Conservation (phyloP, 2,797 vertebrate species). For the Molossus alvarezi region DNA sequence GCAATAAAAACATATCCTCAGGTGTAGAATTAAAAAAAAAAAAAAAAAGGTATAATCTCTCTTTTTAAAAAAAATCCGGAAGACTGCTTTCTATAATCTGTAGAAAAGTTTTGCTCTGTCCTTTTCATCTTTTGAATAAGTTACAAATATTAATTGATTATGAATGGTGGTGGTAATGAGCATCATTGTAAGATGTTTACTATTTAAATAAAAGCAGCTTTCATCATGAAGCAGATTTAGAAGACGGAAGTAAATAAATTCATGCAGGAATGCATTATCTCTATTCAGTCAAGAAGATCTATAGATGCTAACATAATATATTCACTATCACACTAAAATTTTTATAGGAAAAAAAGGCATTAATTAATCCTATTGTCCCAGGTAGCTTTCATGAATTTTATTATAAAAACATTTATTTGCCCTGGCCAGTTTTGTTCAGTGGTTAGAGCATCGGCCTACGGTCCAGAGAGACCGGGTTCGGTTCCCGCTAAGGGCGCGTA, state of each 20-base stretch:
- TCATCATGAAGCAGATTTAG: conserved; percentile 21
- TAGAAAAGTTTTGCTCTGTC: not conserved
- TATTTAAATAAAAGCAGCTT: conserved; percentile 24
- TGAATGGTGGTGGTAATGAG: not conserved
- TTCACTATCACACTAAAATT: not conserved
- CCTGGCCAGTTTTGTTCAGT: no score
- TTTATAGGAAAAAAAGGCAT: not conserved
- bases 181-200: not conserved
- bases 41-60: not conserved
- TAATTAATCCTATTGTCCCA: conserved; percentile 8
- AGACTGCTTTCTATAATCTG: not conserved
- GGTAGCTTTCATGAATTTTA: not conserved
- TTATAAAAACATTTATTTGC: not conserved
- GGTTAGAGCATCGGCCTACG: no score
- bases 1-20: not conserved
- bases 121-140: conserved; percentile 28
- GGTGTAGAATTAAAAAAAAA: not conserved
- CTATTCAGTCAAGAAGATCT: not conserved
- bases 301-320: not conserved
- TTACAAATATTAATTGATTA: conserved; percentile 38
- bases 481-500: no score
- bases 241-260: conserved; percentile 36
- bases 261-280: not conserved
- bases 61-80: not conserved
- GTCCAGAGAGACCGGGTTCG: no score